phyloP scores from a whole-genome alignment of 2,113 vertebrate species.

The Cyphomyrus plagiostoma region DNA sequence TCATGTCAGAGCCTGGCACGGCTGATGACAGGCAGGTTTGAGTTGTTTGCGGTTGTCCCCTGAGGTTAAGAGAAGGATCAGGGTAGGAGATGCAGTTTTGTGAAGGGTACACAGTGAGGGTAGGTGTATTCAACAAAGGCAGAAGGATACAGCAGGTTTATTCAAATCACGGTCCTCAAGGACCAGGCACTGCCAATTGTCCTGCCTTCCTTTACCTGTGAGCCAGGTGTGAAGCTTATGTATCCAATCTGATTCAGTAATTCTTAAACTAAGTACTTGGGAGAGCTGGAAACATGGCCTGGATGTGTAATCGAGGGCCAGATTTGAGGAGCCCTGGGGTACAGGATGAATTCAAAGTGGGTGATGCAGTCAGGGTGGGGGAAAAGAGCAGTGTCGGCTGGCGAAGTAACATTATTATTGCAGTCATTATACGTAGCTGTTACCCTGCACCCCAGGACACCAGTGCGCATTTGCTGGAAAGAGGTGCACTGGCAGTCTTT shows the following conservation, averaged over 20 bases:
- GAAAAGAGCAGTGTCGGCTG: not conserved
- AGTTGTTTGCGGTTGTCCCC: not conserved
- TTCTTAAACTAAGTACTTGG: not conserved
- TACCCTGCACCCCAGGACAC: not conserved
- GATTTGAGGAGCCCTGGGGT: not conserved
- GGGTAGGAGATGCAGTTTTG: not conserved
- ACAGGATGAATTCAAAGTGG: not conserved
- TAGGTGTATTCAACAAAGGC: not conserved
- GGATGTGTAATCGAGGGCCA: not conserved
- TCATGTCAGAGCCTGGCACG: not conserved
- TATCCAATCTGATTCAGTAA: not conserved
- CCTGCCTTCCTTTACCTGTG: not conserved
- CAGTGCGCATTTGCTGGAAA: not conserved
- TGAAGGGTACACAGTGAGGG: not conserved
- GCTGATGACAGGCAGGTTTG: not conserved
- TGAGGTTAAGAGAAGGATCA: not conserved
- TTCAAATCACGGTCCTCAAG: not conserved
- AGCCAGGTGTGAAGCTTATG: not conserved
- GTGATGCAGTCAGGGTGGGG: not conserved
- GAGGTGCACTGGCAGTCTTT: not conserved
- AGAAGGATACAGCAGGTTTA: not conserved
- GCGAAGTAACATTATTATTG: not conserved
- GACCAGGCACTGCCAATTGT: not conserved
- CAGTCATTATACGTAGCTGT: not conserved
- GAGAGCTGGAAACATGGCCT: not conserved